Conservation (phyloP, 2,113 vertebrate species). For the Platysteira castanea region DNA sequence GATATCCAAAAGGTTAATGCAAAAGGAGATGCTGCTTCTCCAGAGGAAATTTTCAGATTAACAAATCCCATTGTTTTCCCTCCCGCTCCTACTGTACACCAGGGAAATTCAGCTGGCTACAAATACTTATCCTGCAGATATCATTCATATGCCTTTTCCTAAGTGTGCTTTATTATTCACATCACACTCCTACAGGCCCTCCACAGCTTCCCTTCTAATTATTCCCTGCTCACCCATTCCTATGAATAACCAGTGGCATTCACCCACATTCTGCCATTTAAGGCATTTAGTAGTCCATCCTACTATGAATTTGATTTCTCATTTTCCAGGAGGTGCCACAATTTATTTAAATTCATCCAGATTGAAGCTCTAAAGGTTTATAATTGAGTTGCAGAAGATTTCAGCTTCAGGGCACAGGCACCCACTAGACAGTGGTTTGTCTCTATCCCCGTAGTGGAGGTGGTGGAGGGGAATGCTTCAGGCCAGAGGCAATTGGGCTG, state of each 20-base stretch:
- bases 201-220: constrained; percentile 35
- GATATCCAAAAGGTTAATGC: not conserved
- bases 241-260: constrained; percentile 37
- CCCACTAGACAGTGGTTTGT: not conserved
- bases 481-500: not conserved
- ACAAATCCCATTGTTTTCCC: constrained; percentile 25
- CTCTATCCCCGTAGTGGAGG: fast-evolving
- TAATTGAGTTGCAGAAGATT: not conserved
- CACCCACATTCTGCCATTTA: constrained; percentile 39
- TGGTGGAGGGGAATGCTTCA: not conserved
- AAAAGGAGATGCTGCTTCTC: not conserved
- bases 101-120: constrained; percentile 49
- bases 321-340: not conserved
- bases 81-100: constrained; percentile 4
- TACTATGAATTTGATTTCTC: not conserved
- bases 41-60: not conserved
- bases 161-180: constrained; percentile 41
- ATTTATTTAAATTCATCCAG: not conserved
- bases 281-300: not conserved
- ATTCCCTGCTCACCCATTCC: constrained; percentile 29
- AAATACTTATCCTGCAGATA: constrained; percentile 57
- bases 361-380: not conserved
- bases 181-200: constrained; percentile 35
- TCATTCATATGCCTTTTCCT: constrained; percentile 38
- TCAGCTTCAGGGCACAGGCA: not conserved